Conservation (phyloP, 2,113 vertebrate species). For the Gracilinanus agilis region DNA sequence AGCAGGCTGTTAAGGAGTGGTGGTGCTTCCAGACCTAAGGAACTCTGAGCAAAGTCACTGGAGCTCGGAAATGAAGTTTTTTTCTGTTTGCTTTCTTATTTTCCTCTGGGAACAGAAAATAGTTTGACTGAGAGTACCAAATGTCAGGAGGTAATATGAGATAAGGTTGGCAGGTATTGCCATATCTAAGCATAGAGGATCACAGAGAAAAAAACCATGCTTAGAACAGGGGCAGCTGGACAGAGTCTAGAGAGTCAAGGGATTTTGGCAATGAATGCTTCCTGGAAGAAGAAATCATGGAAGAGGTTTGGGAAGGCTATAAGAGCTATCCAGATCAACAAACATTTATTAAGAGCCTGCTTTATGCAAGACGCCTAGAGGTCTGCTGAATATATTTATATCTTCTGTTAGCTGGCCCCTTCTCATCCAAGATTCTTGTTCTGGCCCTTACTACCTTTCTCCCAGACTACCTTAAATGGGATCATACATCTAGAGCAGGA, state of each 20-base stretch:
- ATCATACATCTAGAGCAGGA: neutral
- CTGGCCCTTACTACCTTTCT: neutral
- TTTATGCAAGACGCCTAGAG: neutral
- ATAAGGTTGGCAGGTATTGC: neutral
- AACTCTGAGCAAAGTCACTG: slow-evolving; percentile 26
- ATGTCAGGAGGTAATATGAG: neutral
- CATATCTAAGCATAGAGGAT: neutral
- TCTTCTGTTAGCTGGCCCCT: neutral
- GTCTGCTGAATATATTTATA: neutral
- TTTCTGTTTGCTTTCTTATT: neutral
- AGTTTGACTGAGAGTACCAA: neutral
- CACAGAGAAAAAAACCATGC: neutral
- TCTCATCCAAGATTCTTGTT: neutral
- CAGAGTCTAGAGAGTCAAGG: neutral
- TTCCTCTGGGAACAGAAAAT: neutral
- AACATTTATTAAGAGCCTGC: neutral
- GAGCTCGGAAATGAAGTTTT: neutral
- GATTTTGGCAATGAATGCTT: neutral
- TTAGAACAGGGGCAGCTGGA: neutral
- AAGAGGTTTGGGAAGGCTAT: neutral
- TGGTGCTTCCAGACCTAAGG: neutral
- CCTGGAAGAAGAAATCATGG: neutral
- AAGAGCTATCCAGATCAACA: neutral
- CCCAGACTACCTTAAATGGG: neutral
- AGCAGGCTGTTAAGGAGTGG: neutral